phyloP scores from a whole-genome alignment of 2,797 vertebrate genomes.

The Phylloscopus collybita region DNA sequence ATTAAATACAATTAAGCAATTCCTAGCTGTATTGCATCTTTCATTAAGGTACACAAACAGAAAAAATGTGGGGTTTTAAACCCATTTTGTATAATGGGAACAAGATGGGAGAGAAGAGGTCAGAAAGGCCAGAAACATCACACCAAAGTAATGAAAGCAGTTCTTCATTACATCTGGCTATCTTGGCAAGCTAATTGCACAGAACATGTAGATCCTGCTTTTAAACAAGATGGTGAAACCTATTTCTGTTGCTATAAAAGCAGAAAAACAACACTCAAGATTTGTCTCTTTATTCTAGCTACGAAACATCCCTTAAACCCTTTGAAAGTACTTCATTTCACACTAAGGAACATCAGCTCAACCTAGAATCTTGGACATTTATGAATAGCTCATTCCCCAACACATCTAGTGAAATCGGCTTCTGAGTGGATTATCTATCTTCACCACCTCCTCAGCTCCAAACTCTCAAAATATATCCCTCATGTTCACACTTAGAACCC shows the following conservation, averaged over 20 bases:
- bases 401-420: not conserved
- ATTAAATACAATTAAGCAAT: not conserved
- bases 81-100: not conserved
- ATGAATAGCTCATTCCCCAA: not conserved
- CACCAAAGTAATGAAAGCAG: not conserved
- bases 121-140: not conserved
- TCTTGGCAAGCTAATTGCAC: not conserved
- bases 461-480: not conserved
- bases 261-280: not conserved
- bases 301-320: not conserved
- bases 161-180: not conserved
- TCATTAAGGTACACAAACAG: not conserved
- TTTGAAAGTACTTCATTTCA: not conserved
- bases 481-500: not conserved
- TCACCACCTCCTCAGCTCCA: not conserved
- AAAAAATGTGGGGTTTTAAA: not conserved
- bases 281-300: not conserved
- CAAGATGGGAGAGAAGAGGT: not conserved
- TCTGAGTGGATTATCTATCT: not conserved
- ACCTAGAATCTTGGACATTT: not conserved
- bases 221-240: not conserved
- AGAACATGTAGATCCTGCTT: not conserved
- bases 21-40: not conserved
- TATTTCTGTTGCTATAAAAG: not conserved
- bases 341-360: not conserved